Evolutionary conservation across 2,888 invertebrate species (phyloP), one percentile per base, ranked within the genome.

Genomic region (Platypus cylindrus): DNA sequence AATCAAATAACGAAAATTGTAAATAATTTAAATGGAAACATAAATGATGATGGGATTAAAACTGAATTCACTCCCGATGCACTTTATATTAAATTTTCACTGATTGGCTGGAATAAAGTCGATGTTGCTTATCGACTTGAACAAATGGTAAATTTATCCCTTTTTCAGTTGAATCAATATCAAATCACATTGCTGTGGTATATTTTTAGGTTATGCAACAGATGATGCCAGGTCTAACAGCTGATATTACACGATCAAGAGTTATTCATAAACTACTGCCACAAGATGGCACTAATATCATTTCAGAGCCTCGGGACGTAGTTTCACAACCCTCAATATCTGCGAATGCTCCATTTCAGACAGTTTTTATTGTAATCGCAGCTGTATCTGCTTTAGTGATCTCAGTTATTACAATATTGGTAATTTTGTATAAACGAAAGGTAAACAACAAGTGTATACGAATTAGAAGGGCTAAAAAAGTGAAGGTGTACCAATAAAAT

Each of bases 121-220:
- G 85, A 86, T 54, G 68, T 81, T 23, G 79, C 84, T 1, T 85
- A 79, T 53, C 73, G 78, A 50, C 67, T 87, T 27, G 85, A 86
- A 57, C 77, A 81, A 58, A 68, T 81, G 68, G 81, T 82, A 47
- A 64, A 22, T 37, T 17, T 16, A 3, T 5, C 8, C 11, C 17
- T 13, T 11, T 5, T n/a, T n/a, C n/a, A n/a, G n/a, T n/a, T n/a
- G n/a, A n/a, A n/a, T n/a, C n/a, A n/a, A n/a, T n/a, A n/a, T n/a
- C n/a, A 25, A 27, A 24, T 5, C 4, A 17, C 13, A 17, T 29
- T 33, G 30, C 30, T 18, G 23, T 26, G 24, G 4, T 40, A 13
- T 34, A 29, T 35, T 50, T 52, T 15, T 44, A 64, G 63, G 59
- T 65, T 2, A 63, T 61, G 53, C 64, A 67, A 35, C 66, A 68